Evolutionary conservation across 1,140 invertebrate genomes (phyloP), one percentile per base, ranked within the genome.

Genomic region (Sycophila sp.): DNA sequence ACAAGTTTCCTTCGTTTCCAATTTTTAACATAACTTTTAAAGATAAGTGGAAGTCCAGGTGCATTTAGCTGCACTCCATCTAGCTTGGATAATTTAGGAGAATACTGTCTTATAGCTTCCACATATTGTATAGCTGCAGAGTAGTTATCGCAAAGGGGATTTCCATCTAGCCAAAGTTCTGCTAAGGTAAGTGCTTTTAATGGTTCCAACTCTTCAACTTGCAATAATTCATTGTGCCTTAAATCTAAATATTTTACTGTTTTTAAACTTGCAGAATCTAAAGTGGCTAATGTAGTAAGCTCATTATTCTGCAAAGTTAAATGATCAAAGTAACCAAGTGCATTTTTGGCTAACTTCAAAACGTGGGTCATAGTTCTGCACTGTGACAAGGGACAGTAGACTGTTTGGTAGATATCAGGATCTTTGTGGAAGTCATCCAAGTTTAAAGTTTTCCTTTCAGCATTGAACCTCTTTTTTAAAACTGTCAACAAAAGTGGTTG

Each of bases 381-480:
- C 58, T 88, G 86, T 0, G 85, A 86, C 15, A 89, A 62, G 0
- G 87, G 83, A 68, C 86, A 88, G 71, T 85, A 88, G 5, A 84
- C 76, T 0, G 42, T 79, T 30, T 86, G 84, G 0, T 68, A 75
- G n/a, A 89, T 72, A 62, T 86, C 82, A n/a, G 79, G 66, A 76
- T 89, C 87, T 58, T 80, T 76, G 26, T 84, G 81, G 68, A 89
- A 88, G 28, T 76, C 76, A 22, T 87, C 81, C 2, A 88, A 76
- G 73, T 86, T 77, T 4, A 89, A 63, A 1, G 70, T 55, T 66
- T 81, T 85, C n/a, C 74, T 78, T 1, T 73, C 56, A 4, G 75
- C 8, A 73, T 85, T 72, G 36, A 83, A 86, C 56, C 84, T 69
- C 55, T 81, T 87, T 6, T 77, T 83, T 17, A 89, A 69, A 4